Evolutionary conservation across 2,797 vertebrate species (phyloP), one percentile per base, ranked within the genome.

Genomic region (Sebastes iracundus): DNA sequence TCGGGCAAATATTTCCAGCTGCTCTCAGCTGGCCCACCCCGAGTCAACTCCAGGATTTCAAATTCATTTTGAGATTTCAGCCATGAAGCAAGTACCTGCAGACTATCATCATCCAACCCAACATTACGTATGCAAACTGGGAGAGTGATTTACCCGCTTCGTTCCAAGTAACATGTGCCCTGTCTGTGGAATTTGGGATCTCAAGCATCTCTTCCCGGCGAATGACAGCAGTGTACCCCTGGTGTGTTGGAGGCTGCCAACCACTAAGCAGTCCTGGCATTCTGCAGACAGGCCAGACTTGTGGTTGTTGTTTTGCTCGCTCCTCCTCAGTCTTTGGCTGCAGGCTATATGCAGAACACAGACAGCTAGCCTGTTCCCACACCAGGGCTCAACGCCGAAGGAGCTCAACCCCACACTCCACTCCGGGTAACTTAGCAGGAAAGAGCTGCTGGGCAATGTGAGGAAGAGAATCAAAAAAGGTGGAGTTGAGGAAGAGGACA

Each of bases 261-360:
- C 92, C 92, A 87, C 93, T 95, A 95, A 96, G 92, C 92, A 90
- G 91, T 87, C 91, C 88, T 95, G 92, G 93, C 94, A 94, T 90
- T 75, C 93, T 87, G 93, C 91, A 94, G 94, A 94, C 94, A 94
- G 92, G 92, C 93, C 86, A 89, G 92, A 90, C 93, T 95, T 92
- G 92, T 87, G 92, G 91, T 95, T 94, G 91, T 94, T 95, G 94
- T 95, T 96, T 95, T 94, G 90, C 95, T 93, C 87, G 84, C 91
- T 90, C 85, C 85, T 88, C 86, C 90, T 92, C 88, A 86, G 88
- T 91, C 93, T 93, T 93, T 96, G 84, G 95, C 94, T 96, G 91
- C 91, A 89, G 93, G 92, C 93, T 95, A 93, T 94, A 93, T 92
- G 94, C 93, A 93, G 91, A 94, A 91, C 90, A 92, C 88, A 93